Percentiles rank a stretch among this genome's conserved stretches.
phyloP scores from a whole-genome alignment of 2,888 invertebrate genomes.

The Drosophila cognata region DNA sequence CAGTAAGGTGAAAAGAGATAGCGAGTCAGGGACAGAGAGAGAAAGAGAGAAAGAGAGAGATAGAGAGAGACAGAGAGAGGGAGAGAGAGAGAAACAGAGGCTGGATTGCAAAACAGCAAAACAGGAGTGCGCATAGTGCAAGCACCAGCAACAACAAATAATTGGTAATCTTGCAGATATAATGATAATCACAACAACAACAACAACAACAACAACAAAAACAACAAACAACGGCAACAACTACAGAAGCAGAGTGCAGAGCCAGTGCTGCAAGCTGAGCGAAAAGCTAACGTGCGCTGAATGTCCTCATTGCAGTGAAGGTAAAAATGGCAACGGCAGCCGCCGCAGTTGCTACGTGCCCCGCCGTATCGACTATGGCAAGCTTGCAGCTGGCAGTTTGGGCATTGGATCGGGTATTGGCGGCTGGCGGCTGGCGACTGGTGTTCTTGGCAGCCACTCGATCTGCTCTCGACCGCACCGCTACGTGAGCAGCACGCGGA shows the following conservation, averaged over 20 bases:
- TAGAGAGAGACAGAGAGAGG: conserved; percentile 3
- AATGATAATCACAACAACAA: conserved; percentile 76
- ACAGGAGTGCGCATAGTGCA: conserved; percentile 56
- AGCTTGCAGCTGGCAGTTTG: conserved; percentile 10
- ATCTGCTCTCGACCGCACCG: conserved; percentile 60
- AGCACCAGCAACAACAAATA: conserved; percentile 67
- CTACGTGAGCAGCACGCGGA: conserved; percentile 78
- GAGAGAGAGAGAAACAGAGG: conserved; percentile 3
- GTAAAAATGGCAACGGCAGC: conserved; percentile 63
- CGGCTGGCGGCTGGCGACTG: conserved; percentile 21
- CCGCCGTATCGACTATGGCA: conserved; percentile 16
- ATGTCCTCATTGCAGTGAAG: conserved; percentile 78
- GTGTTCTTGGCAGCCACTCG: conserved; percentile 25
- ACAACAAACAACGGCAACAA: conserved; percentile 30
- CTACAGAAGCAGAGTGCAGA: conserved; percentile 34
- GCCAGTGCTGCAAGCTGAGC: conserved; percentile 22
- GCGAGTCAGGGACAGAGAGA: background rate
- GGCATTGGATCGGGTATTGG: conserved; percentile 15
- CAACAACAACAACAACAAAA: conserved; percentile 36
- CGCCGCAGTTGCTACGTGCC: conserved; percentile 34
- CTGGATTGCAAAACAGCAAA: conserved; percentile 31
- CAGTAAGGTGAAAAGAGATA: conserved; percentile 37
- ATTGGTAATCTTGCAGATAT: conserved; percentile 77
- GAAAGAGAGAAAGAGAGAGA: background rate
- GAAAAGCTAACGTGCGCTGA: conserved; percentile 72